A percentile compares a stretch with the other conserved stretches of the same genome.
phyloP scores from a whole-genome alignment of 2,797 vertebrate species.

The Lophotriccus pileatus region DNA sequence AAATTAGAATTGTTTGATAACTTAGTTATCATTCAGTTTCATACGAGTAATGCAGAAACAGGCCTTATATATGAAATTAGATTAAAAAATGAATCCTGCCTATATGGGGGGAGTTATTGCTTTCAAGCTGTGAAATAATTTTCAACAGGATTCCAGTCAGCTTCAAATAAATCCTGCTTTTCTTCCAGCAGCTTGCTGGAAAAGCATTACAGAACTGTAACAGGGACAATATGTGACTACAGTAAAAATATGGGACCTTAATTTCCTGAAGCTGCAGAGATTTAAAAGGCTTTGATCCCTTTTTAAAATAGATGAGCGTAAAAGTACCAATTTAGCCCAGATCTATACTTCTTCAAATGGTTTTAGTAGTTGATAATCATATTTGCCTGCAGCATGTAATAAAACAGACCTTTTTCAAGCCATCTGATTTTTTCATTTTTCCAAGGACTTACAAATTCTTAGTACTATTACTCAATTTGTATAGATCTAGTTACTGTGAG shows the following conservation, averaged over 20 bases:
- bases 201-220: not conserved
- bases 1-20: not conserved
- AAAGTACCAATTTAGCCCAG: not conserved
- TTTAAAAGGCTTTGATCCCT: not conserved
- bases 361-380: not conserved
- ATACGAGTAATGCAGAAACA: not conserved
- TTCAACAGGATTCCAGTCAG: not conserved
- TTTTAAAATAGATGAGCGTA: not conserved
- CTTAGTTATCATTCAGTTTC: not conserved
- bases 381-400: not conserved
- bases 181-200: not conserved
- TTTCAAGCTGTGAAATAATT: not conserved
- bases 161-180: not conserved
- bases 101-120: not conserved
- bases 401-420: not conserved
- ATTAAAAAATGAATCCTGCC: not conserved
- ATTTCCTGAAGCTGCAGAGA: not conserved
- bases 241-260: not conserved
- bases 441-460: not conserved
- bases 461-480: not conserved
- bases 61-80: not conserved
- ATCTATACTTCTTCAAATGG: not conserved
- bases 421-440: not conserved
- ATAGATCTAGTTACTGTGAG: not conserved
- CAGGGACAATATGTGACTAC: rapidly evolving